These are phyloP conservation scores for Gouania willdenowi DNA, from an alignment of 2,797 vertebrate genomes.

Conservation along the genomic window DNA sequence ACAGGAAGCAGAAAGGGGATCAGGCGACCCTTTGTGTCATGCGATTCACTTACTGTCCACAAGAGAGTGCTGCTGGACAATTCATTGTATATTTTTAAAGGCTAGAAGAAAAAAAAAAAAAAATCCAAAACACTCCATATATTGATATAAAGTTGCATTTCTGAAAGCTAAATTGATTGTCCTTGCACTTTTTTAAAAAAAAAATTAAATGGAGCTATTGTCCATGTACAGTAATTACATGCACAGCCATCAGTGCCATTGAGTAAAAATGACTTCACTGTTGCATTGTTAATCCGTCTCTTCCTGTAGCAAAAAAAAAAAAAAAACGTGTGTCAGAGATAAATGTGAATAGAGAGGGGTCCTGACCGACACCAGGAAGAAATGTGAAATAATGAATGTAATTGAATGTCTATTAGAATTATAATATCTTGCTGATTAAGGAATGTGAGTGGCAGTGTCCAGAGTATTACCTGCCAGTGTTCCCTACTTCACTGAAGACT, in stretches of 20 bases:
- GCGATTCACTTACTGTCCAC: conserved; percentile 76
- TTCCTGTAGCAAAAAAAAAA: no score
- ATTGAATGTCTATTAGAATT: conserved; percentile 63
- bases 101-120: conserved; percentile 3
- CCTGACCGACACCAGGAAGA: conserved; percentile 44
- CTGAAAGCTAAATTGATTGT: conserved; percentile 61
- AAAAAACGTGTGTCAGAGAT: conserved; percentile 43
- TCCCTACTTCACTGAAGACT: conserved; percentile 25
- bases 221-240: conserved; percentile 67
- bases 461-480: conserved; percentile 43
- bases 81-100: conserved; percentile 59
- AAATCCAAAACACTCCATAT: conserved; percentile 24
- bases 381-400: conserved; percentile 55
- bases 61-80: conserved; percentile 98
- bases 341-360: conserved; percentile 46
- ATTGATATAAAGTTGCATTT: conserved; percentile 46
- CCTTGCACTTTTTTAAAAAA: conserved; percentile 52
- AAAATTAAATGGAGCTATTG: conserved; percentile 62
- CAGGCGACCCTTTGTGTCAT: conserved; percentile 34
- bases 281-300: conserved; percentile 56
- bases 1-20: conserved; percentile 37
- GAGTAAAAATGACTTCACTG: conserved; percentile 61
- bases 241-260: conserved; percentile 62
- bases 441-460: conserved; percentile 52
- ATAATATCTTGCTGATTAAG: conserved; percentile 50